Conservation (phyloP, 1,140 invertebrate genomes). For the Trachelipus rathkii region DNA sequence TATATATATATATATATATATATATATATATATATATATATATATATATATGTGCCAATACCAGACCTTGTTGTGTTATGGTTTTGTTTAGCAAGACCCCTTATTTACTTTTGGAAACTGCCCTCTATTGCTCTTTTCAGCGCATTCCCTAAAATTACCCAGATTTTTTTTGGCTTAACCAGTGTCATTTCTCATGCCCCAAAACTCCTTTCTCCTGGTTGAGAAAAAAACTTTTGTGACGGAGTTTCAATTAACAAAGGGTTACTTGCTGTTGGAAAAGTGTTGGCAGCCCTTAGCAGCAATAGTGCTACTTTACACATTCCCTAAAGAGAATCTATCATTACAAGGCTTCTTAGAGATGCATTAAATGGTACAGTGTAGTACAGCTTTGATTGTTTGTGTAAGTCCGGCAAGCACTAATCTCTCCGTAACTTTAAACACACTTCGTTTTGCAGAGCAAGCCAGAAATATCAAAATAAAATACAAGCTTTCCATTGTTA, state of each 20-base stretch:
- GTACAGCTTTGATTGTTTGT: constrained; percentile 89
- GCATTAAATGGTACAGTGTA: constrained; percentile 76
- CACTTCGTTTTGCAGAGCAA: constrained; percentile 81
- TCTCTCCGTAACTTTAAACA: constrained; percentile 81
- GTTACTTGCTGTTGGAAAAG: constrained; percentile 33
- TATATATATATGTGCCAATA: no score
- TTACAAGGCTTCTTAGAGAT: constrained; percentile 54
- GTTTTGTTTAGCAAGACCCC: no score
- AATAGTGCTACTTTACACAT: not conserved
- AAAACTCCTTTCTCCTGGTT: no score
- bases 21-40: no score
- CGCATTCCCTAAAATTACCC: no score
- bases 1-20: no score
- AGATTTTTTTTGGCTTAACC: no score
- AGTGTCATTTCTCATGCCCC: no score
- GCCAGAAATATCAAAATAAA: constrained; percentile 87
- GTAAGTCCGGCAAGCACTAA: constrained; percentile 85
- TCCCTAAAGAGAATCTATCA: constrained; percentile 28
- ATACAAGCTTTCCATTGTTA: constrained; percentile 56
- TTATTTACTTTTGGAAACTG: no score
- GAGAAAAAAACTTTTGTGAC: constrained; percentile 32
- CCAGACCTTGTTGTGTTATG: no score
- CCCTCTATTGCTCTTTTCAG: no score
- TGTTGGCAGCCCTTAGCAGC: constrained; percentile 32
- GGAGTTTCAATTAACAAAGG: constrained; percentile 41